Base-by-base conservation (phyloP, 2,888 invertebrate genomes). In the Tubulanus polymorphus region DNA sequence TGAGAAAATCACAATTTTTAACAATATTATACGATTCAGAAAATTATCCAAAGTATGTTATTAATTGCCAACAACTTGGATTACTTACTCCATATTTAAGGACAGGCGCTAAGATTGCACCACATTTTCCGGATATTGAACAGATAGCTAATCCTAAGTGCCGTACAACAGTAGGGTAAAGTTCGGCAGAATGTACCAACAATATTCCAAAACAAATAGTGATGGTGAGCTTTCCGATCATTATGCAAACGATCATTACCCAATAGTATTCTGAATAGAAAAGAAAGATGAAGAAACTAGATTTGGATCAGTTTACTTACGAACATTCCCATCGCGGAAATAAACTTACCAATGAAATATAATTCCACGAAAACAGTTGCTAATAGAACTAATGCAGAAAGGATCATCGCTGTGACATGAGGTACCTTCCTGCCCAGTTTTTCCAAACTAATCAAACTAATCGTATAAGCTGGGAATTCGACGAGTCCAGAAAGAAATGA, bases 401-500 rank as follows among this genome's bases (percentile, higher is more conserved):
- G 5, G 15, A 61, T 37, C 64, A 71, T 68, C 37, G 56, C 61
- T 10, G 53, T 37, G 45, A 61, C 62, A 48, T 71, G 67, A 2
- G 69, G 59, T 67, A 58, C 64, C 63, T 58, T 73, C 27, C 81
- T 68, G 0, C 81, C 81, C 23, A 78, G 55, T 56, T 67, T 62
- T 56, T 79, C 71, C 26, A 80, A 57, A 8, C 57, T 48, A 28
- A 75, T 55, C 20, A 72, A 67, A 30, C 75, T 70, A 5, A 77
- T 46, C 55, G 74, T 53, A 53, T 75, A 70, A 23, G 77, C 78
- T 0, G 79, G 75, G 37, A 80, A 70, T 63, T 81, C 82, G 20
- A 80, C 72, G 2, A 75, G 67, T 1, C 88, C 91, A 25, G 90
- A 88, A 15, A 91, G 81, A n/a, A 90, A 87, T 52, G 92, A 90